Base-by-base conservation (phyloP, 1,140 invertebrate species). In the Aphaenogaster ashmeadi region DNA sequence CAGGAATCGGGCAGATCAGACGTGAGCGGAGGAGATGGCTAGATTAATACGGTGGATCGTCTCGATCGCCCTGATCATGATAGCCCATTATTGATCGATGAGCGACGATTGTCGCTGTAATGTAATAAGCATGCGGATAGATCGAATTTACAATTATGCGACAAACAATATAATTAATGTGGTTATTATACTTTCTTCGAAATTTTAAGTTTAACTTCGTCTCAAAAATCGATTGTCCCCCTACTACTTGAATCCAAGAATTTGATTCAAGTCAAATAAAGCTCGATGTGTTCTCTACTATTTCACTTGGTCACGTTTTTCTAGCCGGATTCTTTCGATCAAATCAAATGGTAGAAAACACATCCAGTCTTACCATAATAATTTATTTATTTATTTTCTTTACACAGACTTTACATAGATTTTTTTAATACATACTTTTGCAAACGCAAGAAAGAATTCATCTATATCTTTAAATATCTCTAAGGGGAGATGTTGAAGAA, bases 1-100 rank as follows among this genome's bases (percentile, higher is more conserved):
- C 80, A 84, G 80, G 41, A 84, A 84, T 74, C 44, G 78, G 50
- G 1, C 8, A 41, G 56, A 58, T 74, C 69, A 75, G 54, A 72
- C 33, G 33, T 27, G 54, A 83, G 60, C 54, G 69, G 47, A 84
- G 69, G 33, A 84, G 69, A 74, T 54, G 80, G 69, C 79, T 44
- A 9, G 52, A 74, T 83, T 74, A 83, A 83, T 74, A 60, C 52
- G 80, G 7, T 72, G 41, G 38, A 44, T 27, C 52, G 33, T 67
- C 78, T 52, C 27, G 44, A 67, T 80, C 47, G 1, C 33, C 33
- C 3, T n/a, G 64, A 38, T 81, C 38, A 50, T 58, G 41, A 83
- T 33, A 11, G 6, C 13, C 54, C 18, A 83, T 83, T 15, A 83
- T 74, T 58, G 66, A 72, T 72, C 67, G 67, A 83, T 83, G 38